Percentiles rank a stretch among this genome's conserved stretches.
phyloP scores from a whole-genome alignment of 2,797 vertebrate species.

The Dallia pectoralis region DNA sequence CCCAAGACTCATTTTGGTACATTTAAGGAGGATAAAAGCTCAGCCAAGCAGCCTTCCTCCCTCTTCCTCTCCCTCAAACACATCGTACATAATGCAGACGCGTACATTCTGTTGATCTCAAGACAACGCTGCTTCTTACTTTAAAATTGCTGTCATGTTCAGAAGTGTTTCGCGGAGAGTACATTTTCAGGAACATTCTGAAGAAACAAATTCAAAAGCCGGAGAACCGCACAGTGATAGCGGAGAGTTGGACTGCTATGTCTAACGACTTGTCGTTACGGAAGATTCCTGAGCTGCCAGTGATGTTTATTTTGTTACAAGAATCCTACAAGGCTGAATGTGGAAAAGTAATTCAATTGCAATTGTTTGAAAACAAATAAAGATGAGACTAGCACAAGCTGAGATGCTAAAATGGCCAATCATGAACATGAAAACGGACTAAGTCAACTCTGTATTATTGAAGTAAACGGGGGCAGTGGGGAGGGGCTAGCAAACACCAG shows the following conservation, averaged over 20 bases:
- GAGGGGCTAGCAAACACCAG: too few relatives aligned
- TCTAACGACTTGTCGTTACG: background rate
- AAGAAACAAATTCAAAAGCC: slow-evolving; percentile 20
- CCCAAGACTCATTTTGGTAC: slow-evolving; percentile 73
- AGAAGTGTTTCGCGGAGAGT: slow-evolving; percentile 37
- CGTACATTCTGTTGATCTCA: slow-evolving; percentile 47
- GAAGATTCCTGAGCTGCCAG: background rate
- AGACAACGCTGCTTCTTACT: slow-evolving; percentile 44
- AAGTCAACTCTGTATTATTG: background rate
- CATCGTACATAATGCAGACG: slow-evolving; percentile 63
- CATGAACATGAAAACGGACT: background rate
- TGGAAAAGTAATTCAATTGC: background rate
- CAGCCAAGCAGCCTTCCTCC: slow-evolving; percentile 42
- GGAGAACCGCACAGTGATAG: background rate
- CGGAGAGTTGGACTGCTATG: background rate
- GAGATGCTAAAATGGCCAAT: background rate
- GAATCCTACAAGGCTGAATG: background rate
- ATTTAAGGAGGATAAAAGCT: slow-evolving; percentile 73
- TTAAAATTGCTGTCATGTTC: slow-evolving; percentile 55
- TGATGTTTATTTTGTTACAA: background rate
- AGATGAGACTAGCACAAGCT: background rate
- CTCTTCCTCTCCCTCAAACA: slow-evolving; percentile 49
- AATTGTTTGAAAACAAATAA: background rate
- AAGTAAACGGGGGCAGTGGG: background rate
- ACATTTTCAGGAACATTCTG: slow-evolving; percentile 50